A percentile compares a stretch with the other conserved stretches of the same genome.
Evolutionary conservation across 2,888 invertebrate species (phyloP).

Genomic region (Chydorus sphaericus): DNA sequence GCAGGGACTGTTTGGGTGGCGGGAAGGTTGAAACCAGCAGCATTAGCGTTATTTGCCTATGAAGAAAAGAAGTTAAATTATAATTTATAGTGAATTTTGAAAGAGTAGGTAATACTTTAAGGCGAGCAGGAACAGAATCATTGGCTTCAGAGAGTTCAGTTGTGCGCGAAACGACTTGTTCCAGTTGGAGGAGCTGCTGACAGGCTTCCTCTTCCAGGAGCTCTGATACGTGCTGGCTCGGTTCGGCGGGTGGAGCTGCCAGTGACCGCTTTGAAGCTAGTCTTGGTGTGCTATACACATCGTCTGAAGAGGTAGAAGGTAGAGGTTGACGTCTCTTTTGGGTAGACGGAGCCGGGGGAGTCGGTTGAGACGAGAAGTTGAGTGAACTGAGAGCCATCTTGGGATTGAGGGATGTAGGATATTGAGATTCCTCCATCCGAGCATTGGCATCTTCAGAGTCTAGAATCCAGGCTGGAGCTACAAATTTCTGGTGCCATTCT

Average conservation of each 20-base stretch:
- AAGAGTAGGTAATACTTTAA: too few species aligned
- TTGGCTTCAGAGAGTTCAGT: too few species aligned
- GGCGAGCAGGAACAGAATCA: too few species aligned
- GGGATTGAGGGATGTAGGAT: slow-evolving; percentile 8
- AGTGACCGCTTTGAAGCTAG: neutral
- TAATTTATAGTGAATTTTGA: too few species aligned
- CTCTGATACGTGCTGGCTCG: neutral
- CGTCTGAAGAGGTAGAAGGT: neutral
- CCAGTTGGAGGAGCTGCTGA: neutral
- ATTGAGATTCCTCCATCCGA: slow-evolving; percentile 4
- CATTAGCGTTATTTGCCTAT: neutral
- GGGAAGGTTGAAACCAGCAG: slow-evolving; percentile 15
- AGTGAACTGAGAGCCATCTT: slow-evolving; percentile 9
- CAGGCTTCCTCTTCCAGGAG: neutral
- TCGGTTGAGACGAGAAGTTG: neutral
- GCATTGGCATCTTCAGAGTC: slow-evolving; percentile 19
- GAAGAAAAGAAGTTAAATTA: neutral
- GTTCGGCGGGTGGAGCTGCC: neutral
- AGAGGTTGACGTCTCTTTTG: neutral
- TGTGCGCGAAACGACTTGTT: neutral
- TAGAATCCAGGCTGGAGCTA: slow-evolving; percentile 31
- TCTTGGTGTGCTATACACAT: neutral
- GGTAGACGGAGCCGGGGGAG: neutral
- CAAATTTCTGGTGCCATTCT: slow-evolving; percentile 28
- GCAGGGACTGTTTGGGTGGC: slow-evolving; percentile 23